These are phyloP conservation scores for Alauda arvensis DNA, from an alignment of 2,797 vertebrate genomes.

Conservation along the genomic window DNA sequence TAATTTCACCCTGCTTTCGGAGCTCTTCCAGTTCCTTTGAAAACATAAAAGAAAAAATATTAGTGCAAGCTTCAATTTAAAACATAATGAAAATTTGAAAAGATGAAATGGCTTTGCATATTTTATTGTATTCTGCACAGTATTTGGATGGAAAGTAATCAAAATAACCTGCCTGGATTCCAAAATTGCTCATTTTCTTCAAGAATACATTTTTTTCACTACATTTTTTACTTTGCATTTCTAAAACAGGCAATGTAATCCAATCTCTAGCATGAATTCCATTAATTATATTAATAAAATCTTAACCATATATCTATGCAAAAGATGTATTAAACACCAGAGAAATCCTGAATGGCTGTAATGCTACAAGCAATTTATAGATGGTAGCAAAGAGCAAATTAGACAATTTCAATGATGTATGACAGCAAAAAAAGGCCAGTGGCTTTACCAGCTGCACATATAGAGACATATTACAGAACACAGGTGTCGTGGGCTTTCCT, in stretches of 20 bases:
- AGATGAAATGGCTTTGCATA: constrained; percentile 7
- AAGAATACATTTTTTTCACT: background rate
- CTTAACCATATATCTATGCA: background rate
- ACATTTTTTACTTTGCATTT: background rate
- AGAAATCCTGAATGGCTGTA: background rate
- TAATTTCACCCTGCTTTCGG: constrained; percentile 92
- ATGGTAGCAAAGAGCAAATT: constrained; percentile 46
- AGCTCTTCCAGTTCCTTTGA: constrained; percentile 91
- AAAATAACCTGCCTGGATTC: constrained; percentile 1
- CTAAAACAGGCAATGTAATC: background rate
- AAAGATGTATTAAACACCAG: background rate
- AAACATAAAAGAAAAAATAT: constrained; percentile 14
- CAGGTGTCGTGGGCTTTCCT: background rate
- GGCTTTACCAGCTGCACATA: background rate
- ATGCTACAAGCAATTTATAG: constrained; percentile 33
- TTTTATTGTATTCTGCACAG: background rate
- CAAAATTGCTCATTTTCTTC: background rate
- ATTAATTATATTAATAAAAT: background rate
- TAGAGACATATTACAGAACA: background rate
- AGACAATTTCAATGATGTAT: background rate
- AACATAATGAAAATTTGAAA: constrained; percentile 11
- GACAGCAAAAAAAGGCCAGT: background rate
- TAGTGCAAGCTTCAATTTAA: constrained; percentile 26
- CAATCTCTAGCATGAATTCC: background rate
- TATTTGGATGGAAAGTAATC: background rate